Evolutionary conservation across 2,888 invertebrate genomes (phyloP), one percentile per base, ranked within the genome.

Genomic region (Dorcus hopei): DNA sequence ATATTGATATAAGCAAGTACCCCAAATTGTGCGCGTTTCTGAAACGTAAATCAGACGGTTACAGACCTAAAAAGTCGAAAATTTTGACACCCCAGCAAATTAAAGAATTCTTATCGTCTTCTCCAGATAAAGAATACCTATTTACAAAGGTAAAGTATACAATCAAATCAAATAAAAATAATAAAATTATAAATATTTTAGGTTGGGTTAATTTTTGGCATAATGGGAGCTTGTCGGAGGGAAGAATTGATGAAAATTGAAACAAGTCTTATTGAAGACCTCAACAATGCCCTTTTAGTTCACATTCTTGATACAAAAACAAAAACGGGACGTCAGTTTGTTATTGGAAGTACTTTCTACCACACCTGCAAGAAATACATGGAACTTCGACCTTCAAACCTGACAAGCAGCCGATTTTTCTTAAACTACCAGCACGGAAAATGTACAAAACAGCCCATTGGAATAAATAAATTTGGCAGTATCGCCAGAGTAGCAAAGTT

Each of bases 331-430:
- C 56, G 64, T 51, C 55, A 39, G 38, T 64, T 67, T 61, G 58
- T 60, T 9, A 56, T 65, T 40, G 51, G 59, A 39, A 61, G 58
- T 38, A 19, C 61, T 26, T 66, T 56, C 41, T 59, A 52, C 33
- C 49, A 53, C 40, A 58, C 57, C 33, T 57, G 60, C 42, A 63
- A 64, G 57, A 57, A 67, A 52, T 67, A 66, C 57, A n/a, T 54
- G 9, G 41, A 54, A 40, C 58, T 66, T 19, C 62, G 64, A 8
- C 58, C 64, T 14, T 3, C 33, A 33, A 33, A 58, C 43, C 42
- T 50, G 8, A 9, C 39, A n/a, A 41, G 38, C n/a, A 45, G 43
- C 11, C 42, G 19, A 7, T 61, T 61, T 49, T 63, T 61, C 49
- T 38, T 63, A 9, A 59, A 62, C 40, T 64, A 54, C 23, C 57